Conservation (phyloP, 2,888 invertebrate species). For the Rhamphomyia laevipes region DNA sequence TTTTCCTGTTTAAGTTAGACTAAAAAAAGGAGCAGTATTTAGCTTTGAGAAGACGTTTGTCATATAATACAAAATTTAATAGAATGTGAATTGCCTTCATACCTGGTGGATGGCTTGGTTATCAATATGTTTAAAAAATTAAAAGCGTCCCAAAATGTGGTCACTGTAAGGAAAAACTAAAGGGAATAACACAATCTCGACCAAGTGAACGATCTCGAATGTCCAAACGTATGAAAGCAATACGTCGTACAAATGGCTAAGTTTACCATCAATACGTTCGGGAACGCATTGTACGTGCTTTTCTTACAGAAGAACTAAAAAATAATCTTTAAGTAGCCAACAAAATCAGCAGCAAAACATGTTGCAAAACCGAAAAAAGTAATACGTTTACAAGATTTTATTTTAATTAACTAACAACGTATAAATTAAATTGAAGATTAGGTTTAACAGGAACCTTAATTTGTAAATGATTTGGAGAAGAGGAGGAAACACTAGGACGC, state of each 20-base stretch:
- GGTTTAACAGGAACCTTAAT: too few relatives aligned
- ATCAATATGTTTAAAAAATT: constrained; percentile 95
- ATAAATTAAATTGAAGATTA: too few relatives aligned
- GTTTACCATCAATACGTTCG: constrained; percentile 93
- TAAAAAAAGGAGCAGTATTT: constrained; percentile 81
- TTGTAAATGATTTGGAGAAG: too few relatives aligned
- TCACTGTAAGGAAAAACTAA: constrained; percentile 89
- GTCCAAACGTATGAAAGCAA: constrained; percentile 92
- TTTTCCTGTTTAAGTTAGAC: constrained; percentile 26
- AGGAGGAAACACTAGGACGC: too few relatives aligned
- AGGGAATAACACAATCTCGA: constrained; percentile 89
- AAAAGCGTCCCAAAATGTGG: constrained; percentile 97
- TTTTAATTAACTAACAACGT: too few relatives aligned
- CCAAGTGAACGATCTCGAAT: constrained; percentile 87
- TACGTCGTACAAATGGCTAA: constrained; percentile 94
- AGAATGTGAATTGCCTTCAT: constrained; percentile 92
- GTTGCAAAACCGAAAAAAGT: background rate
- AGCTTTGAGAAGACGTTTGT: constrained; percentile 92
- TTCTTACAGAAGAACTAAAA: constrained; percentile 99
- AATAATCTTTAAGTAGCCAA: constrained; percentile 92
- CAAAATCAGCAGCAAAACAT: constrained; percentile 36
- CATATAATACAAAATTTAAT: constrained; percentile 98
- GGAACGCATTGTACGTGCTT: constrained; percentile 94
- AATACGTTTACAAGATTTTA: too few relatives aligned
- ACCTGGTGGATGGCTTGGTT: constrained; percentile 94